Base-by-base conservation (phyloP, 1,140 invertebrate genomes). In the Ephestia elutella region DNA sequence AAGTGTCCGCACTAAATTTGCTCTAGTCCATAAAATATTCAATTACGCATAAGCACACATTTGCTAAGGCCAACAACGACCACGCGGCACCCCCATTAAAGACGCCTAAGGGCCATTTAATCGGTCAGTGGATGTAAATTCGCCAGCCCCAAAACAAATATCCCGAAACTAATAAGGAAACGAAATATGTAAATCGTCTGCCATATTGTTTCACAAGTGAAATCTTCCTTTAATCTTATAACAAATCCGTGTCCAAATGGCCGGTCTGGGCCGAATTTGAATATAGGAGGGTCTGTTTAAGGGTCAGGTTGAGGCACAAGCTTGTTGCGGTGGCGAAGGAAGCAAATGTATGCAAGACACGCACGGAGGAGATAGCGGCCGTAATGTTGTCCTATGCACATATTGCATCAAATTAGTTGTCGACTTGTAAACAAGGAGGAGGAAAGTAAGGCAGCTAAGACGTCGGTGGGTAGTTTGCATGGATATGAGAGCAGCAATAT, bases 171-270 rank as follows among this genome's bases (percentile, higher is more conserved):
- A 88, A 88, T 88, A 88, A 88, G 83, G 86, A 88, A 88, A 86
- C 83, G 86, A 88, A 87, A 88, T 88, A 88, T 86, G 86, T 88
- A 88, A 88, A 88, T 88, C 80, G 80, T 78, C 74, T 82, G 78
- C 81, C 82, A 89, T 89, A 89, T 89, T 89, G 86, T 87, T 86
- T 82, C 85, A 82, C 84, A 88, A 89, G 85, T 87, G 83, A 88
- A 90, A 89, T 90, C 89, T 90, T 90, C 84, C 84, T 87, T 89
- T 90, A 90, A 90, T 90, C 89, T 90, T 90, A 87, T 89, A 89
- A 89, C 88, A 90, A 89, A 90, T 90, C 88, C 84, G 86, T 80
- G 87, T 86, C 82, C 84, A 88, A 89, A 89, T 89, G 86, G 81
- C 78, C 87, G 82, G 79, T 70, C 75, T 71, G 73, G 77, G 75